These are phyloP conservation scores for Mobula hypostoma DNA, from an alignment of 2,113 vertebrate genomes.

Conservation along the genomic window DNA sequence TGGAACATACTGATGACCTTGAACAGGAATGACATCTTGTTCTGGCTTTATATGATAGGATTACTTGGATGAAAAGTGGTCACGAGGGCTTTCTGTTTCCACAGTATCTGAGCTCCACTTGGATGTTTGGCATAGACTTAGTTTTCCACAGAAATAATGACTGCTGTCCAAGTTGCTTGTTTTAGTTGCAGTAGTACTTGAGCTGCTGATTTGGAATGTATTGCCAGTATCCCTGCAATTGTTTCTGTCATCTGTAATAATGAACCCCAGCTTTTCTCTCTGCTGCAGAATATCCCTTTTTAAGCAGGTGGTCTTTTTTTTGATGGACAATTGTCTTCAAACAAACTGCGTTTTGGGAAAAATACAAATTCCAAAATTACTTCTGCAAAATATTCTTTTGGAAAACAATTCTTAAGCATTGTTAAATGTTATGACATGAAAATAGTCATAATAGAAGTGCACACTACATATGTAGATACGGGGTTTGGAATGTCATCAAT, in stretches of 20 bases:
- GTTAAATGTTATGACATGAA: neutral
- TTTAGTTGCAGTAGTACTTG: neutral
- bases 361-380: neutral
- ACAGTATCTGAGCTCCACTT: neutral
- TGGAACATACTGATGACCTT: neutral
- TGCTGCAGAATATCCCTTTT: neutral
- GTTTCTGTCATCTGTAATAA: neutral
- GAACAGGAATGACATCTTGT: neutral
- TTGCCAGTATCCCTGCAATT: neutral
- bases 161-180: neutral
- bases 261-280: neutral
- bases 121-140: neutral
- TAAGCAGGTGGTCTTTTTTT: neutral
- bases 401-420: neutral
- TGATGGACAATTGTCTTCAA: neutral
- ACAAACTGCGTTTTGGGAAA: neutral
- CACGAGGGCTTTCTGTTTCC: neutral
- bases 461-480: neutral
- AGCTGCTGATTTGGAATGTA: too few species aligned
- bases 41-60: neutral
- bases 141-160: neutral
- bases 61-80: neutral
- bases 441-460: neutral
- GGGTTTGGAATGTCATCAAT: neutral
- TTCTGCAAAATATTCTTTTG: neutral